Conservation (phyloP, 2,113 vertebrate species). For the Oriolus oriolus region DNA sequence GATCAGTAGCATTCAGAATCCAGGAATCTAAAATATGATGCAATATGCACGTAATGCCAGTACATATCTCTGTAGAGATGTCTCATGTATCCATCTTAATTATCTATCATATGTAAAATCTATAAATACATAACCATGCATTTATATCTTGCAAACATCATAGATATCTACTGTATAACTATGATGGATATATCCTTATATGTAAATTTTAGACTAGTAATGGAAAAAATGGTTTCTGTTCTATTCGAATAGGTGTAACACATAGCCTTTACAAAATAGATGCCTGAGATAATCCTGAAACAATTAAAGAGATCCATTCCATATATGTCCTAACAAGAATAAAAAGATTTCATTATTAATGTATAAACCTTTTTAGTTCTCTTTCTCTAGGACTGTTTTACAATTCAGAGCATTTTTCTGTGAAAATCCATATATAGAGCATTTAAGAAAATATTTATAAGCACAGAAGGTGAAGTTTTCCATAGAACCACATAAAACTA, state of each 20-base stretch:
- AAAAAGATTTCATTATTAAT: background rate
- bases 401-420: background rate
- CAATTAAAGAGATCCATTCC: background rate
- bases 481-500: background rate
- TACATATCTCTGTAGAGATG: background rate
- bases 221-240: background rate
- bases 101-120: background rate
- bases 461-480: background rate
- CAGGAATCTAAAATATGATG: slow-evolving; percentile 2
- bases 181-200: background rate
- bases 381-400: background rate
- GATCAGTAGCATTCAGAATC: slow-evolving; percentile 13
- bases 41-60: background rate
- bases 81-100: background rate
- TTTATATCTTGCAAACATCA: background rate
- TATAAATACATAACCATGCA: background rate
- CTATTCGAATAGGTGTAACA: background rate
- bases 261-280: background rate
- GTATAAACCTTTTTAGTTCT: background rate
- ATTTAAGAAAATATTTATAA: background rate
- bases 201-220: background rate
- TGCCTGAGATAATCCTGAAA: background rate
- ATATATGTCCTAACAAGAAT: background rate
- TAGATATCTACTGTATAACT: background rate
- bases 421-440: background rate